Conservation (phyloP, 2,113 vertebrate genomes). For the Synodontis membranacea region DNA sequence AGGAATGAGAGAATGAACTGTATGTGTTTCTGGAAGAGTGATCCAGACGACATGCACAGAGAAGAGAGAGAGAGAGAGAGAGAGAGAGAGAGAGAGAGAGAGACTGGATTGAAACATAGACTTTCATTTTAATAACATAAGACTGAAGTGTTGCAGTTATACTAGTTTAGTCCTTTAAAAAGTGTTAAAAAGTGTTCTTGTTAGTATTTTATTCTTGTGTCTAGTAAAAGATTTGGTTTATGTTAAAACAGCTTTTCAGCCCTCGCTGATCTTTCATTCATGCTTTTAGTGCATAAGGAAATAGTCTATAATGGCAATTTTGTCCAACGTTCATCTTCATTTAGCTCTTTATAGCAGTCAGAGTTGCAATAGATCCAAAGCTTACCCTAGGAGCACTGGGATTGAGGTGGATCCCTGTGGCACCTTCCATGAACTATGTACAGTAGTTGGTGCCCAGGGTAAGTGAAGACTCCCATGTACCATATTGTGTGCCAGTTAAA, state of each 20-base stretch:
- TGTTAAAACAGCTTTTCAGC: not conserved
- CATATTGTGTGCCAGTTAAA: not conserved
- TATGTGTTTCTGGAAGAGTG: not conserved
- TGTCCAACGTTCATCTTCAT: not conserved
- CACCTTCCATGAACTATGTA: not conserved
- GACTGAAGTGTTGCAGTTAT: not conserved
- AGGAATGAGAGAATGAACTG: not conserved
- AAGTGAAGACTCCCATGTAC: not conserved
- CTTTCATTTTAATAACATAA: not conserved
- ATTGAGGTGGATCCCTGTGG: not conserved
- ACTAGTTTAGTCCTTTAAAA: not conserved
- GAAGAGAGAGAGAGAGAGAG: not conserved
- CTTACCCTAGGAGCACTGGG: not conserved
- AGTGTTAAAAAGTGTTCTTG: not conserved
- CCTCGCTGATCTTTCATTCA: not conserved
- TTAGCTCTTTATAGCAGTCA: not conserved
- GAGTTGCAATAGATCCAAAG: not conserved
- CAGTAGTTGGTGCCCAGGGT: not conserved
- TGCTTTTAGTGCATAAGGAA: not conserved
- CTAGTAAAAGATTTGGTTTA: not conserved
- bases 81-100: not conserved
- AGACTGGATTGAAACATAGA: not conserved
- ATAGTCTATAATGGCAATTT: not conserved
- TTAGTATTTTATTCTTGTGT: not conserved
- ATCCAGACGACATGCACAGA: not conserved